Conservation (phyloP, 2,888 invertebrate species). For the Oligia latruncula region DNA sequence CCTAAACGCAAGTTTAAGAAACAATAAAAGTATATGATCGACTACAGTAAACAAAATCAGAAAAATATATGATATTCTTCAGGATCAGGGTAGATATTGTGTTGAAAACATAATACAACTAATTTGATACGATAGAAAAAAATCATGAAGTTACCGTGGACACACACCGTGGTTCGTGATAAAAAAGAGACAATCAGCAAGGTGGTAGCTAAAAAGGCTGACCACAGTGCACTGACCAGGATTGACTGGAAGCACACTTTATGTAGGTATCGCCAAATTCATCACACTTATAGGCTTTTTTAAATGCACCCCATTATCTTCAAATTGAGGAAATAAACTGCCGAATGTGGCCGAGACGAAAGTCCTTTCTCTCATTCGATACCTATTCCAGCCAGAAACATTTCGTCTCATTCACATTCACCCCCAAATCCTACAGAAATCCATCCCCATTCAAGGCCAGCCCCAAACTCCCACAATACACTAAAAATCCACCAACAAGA, state of each 20-base stretch:
- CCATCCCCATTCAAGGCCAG: constrained; percentile 1
- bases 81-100: too few species aligned
- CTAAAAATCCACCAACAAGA: constrained; percentile 45
- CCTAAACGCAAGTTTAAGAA: too few species aligned
- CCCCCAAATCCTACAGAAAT: constrained; percentile 6
- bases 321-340: background rate
- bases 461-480: constrained; percentile 25
- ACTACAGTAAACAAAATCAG: too few species aligned
- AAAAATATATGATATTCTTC: too few species aligned
- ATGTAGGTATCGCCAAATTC: background rate
- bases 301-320: background rate
- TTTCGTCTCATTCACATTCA: background rate
- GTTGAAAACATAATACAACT: too few species aligned
- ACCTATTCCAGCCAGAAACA: background rate
- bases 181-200: background rate
- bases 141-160: too few species aligned
- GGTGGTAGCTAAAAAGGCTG: background rate
- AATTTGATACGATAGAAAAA: too few species aligned
- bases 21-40: too few species aligned
- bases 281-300: background rate
- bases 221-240: background rate
- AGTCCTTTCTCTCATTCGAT: background rate
- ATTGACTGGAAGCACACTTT: background rate
- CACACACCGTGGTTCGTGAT: background rate
- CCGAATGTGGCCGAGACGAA: background rate